Conservation (phyloP, 2,888 invertebrate genomes). For the Caenorhabditis sp. region DNA sequence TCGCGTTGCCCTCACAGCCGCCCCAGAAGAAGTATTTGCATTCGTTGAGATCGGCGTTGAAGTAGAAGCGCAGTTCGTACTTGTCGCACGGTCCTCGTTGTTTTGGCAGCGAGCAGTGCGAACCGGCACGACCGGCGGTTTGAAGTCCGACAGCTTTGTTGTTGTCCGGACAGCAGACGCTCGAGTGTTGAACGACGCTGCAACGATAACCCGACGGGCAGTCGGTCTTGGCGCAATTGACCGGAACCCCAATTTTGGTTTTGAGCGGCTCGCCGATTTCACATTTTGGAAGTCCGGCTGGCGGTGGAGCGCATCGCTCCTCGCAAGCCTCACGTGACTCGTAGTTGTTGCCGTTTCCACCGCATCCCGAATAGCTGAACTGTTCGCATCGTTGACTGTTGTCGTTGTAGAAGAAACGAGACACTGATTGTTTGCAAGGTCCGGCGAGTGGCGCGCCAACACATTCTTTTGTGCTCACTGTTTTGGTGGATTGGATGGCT, state of each 20-base stretch:
- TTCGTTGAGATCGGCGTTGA: conserved; percentile 58
- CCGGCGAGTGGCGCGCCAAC: conserved; percentile 56
- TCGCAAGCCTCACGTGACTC: conserved; percentile 57
- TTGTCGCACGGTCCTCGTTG: conserved; percentile 70
- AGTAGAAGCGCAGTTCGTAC: conserved; percentile 68
- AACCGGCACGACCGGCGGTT: conserved; percentile 28
- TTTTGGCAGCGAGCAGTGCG: conserved; percentile 61
- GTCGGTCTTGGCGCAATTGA: conserved; percentile 62
- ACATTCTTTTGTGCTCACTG: conserved; percentile 60
- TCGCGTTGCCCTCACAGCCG: conserved; percentile 69
- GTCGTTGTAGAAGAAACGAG: conserved; percentile 66
- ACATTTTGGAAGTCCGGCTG: conserved; percentile 44
- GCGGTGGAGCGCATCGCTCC: conserved; percentile 53
- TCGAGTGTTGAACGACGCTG: conserved; percentile 53
- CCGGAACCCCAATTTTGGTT: conserved; percentile 52
- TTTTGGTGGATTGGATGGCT: conserved; percentile 59
- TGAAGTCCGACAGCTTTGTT: conserved; percentile 54
- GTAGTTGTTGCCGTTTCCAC: conserved; percentile 70
- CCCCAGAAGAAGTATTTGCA: conserved; percentile 71
- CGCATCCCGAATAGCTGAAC: conserved; percentile 63
- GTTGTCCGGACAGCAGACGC: conserved; percentile 66
- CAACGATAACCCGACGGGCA: conserved; percentile 67
- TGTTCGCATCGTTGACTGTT: conserved; percentile 54
- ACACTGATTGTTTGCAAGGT: conserved; percentile 58
- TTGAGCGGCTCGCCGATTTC: conserved; percentile 55